phyloP scores from a whole-genome alignment of 2,888 invertebrate species.

The Chironomus tentans region DNA sequence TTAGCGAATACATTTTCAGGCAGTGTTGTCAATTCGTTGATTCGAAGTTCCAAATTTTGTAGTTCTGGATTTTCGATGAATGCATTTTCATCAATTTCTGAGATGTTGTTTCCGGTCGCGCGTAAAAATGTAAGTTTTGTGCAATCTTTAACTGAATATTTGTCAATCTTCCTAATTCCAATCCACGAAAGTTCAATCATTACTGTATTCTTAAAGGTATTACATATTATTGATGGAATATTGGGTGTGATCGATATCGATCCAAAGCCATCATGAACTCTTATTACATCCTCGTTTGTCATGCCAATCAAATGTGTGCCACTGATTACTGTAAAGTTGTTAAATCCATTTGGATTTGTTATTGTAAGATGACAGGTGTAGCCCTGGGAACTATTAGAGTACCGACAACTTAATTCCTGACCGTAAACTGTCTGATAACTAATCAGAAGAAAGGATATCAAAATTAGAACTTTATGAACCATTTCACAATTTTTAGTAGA shows the following conservation, averaged over 20 bases:
- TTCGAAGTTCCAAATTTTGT: not conserved
- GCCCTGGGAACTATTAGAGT: no score
- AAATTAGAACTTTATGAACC: no score
- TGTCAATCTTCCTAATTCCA: not conserved
- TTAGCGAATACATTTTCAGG: not conserved
- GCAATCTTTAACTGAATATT: not conserved
- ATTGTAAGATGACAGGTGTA: not conserved
- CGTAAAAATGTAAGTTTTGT: not conserved
- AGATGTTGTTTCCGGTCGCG: not conserved
- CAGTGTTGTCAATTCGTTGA: not conserved
- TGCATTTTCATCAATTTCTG: not conserved
- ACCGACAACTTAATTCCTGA: no score
- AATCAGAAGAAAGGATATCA: no score
- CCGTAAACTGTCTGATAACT: no score
- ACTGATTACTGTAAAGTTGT: not conserved
- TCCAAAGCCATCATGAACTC: not conserved
- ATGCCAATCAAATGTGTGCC: not conserved
- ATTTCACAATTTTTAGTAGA: no score
- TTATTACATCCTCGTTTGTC: not conserved
- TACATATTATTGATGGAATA: not conserved
- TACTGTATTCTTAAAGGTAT: not conserved
- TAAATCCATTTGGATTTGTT: not conserved
- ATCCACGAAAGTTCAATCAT: not conserved
- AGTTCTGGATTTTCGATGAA: not conserved
- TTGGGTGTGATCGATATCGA: not conserved